A percentile compares a stretch with the other conserved stretches of the same genome.
These are phyloP conservation scores for Campaea margaritaria DNA, from an alignment of 2,888 invertebrate genomes.

Conservation along the genomic window DNA sequence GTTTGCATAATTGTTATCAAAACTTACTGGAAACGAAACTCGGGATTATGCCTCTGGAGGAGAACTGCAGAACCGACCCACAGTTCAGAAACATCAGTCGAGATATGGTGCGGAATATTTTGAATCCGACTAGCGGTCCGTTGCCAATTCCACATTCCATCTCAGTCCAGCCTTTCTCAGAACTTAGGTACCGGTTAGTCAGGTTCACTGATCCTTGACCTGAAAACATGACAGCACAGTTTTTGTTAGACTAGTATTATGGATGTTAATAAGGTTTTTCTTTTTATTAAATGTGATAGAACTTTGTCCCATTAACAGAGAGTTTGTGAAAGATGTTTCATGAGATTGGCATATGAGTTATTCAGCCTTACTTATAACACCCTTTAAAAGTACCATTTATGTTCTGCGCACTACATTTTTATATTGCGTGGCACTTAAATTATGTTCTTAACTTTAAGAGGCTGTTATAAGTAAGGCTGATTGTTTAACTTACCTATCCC, in stretches of 20 bases:
- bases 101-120: conserved; percentile 91
- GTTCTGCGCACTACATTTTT: too few relatives aligned
- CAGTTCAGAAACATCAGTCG: conserved; percentile 91
- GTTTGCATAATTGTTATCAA: neutral
- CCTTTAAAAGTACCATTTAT: too few relatives aligned
- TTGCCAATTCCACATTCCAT: conserved; percentile 94
- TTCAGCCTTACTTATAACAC: too few relatives aligned
- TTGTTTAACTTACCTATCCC: conserved; percentile 88
- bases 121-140: conserved; percentile 91
- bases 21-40: conserved; percentile 90
- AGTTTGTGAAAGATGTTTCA: too few relatives aligned
- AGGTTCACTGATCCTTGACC: conserved; percentile 92
- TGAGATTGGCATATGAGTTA: too few relatives aligned
- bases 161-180: conserved; percentile 95
- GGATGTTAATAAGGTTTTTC: too few relatives aligned
- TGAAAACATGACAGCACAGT: conserved; percentile 45
- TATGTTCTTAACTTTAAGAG: too few relatives aligned
- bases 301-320: too few relatives aligned
- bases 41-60: conserved; percentile 90
- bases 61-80: conserved; percentile 90
- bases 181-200: conserved; percentile 90
- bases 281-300: too few relatives aligned
- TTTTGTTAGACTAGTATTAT: too few relatives aligned
- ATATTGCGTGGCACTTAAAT: too few relatives aligned
- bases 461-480: too few relatives aligned